Evolutionary conservation across 2,113 vertebrate species (phyloP).

Genomic region (Gorsachius goisagi): DNA sequence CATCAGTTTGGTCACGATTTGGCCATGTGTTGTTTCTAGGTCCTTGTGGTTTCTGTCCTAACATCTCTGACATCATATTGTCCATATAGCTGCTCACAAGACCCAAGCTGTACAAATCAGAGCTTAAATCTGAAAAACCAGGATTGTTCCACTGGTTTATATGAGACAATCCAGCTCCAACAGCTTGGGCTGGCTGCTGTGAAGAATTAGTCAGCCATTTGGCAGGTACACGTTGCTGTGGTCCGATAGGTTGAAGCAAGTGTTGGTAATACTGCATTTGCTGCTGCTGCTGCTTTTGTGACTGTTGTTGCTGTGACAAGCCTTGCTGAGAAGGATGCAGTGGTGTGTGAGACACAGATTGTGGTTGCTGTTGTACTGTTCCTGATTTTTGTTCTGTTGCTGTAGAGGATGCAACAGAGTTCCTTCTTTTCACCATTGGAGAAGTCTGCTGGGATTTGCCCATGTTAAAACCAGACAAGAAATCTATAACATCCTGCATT

Average conservation of each 20-base stretch:
- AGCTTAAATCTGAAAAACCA: slow-evolving; percentile 89
- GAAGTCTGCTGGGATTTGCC: slow-evolving; percentile 97
- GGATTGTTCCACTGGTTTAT: slow-evolving; percentile 89
- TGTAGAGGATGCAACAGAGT: slow-evolving; percentile 87
- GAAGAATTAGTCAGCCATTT: slow-evolving; percentile 87
- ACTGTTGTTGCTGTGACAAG: slow-evolving; percentile 73
- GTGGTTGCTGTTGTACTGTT: slow-evolving; percentile 77
- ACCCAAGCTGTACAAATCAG: slow-evolving; percentile 95
- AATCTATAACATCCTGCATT: slow-evolving; percentile 99
- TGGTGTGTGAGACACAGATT: slow-evolving; percentile 77
- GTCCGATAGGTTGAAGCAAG: slow-evolving; percentile 87
- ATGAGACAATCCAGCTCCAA: slow-evolving; percentile 85
- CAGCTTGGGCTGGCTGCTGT: slow-evolving; percentile 80
- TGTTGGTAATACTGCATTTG: slow-evolving; percentile 92
- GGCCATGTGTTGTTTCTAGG: slow-evolving; percentile 99
- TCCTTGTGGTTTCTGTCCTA: slow-evolving; percentile 95
- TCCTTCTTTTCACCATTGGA: slow-evolving; percentile 89
- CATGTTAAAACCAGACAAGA: slow-evolving; percentile 98
- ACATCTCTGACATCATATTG: slow-evolving; percentile 94
- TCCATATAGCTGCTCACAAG: slow-evolving; percentile 98
- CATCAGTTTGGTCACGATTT: slow-evolving; percentile 95
- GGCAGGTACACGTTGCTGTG: slow-evolving; percentile 77
- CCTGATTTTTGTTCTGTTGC: slow-evolving; percentile 87
- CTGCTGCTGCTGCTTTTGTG: slow-evolving; percentile 81
- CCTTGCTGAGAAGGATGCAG: slow-evolving; percentile 81